phyloP scores from a whole-genome alignment of 2,797 vertebrate species.

The Cuniculus paca region DNA sequence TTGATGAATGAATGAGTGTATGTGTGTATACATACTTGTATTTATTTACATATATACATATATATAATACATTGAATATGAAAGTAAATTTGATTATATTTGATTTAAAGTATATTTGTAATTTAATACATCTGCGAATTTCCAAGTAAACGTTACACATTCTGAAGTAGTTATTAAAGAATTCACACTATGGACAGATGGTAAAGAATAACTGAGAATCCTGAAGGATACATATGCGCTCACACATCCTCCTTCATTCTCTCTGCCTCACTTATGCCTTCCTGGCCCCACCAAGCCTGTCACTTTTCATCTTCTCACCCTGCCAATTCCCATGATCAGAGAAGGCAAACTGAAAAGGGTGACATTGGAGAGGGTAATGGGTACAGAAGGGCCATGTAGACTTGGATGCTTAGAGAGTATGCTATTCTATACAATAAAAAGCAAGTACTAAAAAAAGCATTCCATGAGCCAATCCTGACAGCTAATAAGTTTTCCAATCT shows the following conservation, averaged over 20 bases:
- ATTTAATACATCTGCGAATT: conserved; percentile 84
- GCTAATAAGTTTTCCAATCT: conserved; percentile 39
- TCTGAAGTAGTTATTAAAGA: conserved; percentile 85
- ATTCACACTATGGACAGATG: conserved; percentile 85
- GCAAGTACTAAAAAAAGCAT: conserved; percentile 22
- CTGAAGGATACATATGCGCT: conserved; percentile 84
- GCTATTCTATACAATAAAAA: conserved; percentile 27
- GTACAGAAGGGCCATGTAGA: conserved; percentile 65
- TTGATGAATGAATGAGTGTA: conserved; percentile 82
- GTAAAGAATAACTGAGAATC: conserved; percentile 85
- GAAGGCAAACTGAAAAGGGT: conserved; percentile 72
- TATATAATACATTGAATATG: conserved; percentile 82
- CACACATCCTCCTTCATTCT: conserved; percentile 82
- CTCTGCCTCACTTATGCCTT: conserved; percentile 81
- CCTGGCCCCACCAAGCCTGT: conserved; percentile 82
- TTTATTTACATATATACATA: conserved; percentile 86
- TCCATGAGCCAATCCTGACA: conserved; percentile 38
- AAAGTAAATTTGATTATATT: conserved; percentile 84
- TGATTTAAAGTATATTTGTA: conserved; percentile 84
- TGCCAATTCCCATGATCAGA: conserved; percentile 82
- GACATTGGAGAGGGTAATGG: conserved; percentile 74
- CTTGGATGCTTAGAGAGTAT: conserved; percentile 18
- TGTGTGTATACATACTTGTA: conserved; percentile 85
- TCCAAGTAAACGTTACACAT: conserved; percentile 84
- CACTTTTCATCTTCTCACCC: conserved; percentile 78